Evolutionary conservation across 2,113 vertebrate genomes (phyloP).

Genomic region (Pelodiscus sinensis): DNA sequence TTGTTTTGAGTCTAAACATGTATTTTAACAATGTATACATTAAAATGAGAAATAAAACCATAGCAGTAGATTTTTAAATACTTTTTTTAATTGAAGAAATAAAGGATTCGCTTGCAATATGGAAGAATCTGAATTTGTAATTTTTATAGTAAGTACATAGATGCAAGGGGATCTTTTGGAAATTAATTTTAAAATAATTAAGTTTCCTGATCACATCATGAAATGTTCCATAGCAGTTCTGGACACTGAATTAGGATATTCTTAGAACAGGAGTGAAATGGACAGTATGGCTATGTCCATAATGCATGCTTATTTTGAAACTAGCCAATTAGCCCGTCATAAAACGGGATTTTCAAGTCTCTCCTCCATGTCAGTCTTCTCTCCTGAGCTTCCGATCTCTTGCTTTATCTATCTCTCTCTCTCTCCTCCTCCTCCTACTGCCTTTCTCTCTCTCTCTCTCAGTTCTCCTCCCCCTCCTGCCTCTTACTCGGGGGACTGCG

Average conservation of each 20-base stretch:
- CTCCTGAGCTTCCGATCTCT: too few relatives aligned
- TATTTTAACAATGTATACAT: neutral
- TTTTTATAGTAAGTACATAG: neutral
- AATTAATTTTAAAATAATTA: neutral
- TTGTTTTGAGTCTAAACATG: neutral
- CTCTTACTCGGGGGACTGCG: too few relatives aligned
- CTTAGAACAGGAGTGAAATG: constrained; percentile 26
- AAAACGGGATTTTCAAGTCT: too few relatives aligned
- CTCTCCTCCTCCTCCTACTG: too few relatives aligned
- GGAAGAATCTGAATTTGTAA: neutral
- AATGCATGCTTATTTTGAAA: neutral
- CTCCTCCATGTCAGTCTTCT: too few relatives aligned
- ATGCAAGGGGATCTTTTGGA: neutral
- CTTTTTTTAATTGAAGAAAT: neutral
- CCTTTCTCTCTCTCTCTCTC: too few relatives aligned
- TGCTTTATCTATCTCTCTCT: too few relatives aligned
- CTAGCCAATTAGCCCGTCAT: neutral
- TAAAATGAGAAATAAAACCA: neutral
- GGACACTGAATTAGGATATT: constrained; percentile 35
- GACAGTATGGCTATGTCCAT: neutral
- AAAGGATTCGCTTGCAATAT: neutral
- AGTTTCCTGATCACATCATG: neutral
- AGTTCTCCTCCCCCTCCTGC: too few relatives aligned
- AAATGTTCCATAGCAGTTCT: constrained; percentile 25
- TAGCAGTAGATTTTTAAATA: neutral